These are phyloP conservation scores for Panzeria rudis DNA, from an alignment of 2,888 invertebrate genomes.

Conservation along the genomic window DNA sequence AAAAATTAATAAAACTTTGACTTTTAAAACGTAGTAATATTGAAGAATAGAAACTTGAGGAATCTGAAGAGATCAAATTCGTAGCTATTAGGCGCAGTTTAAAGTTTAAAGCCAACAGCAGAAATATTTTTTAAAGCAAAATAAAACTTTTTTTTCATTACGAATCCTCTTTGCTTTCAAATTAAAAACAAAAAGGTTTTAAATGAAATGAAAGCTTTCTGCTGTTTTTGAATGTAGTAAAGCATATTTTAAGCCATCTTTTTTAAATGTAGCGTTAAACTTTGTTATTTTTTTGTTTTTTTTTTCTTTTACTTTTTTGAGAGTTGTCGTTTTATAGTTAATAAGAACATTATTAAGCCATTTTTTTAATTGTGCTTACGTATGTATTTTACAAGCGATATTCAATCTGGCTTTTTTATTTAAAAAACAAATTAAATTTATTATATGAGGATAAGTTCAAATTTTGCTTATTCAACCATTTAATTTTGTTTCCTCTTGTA, in stretches of 20 bases:
- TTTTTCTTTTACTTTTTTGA: slow-evolving; percentile 60
- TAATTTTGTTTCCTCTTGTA: background rate
- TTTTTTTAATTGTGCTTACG: slow-evolving; percentile 73
- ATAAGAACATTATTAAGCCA: slow-evolving; percentile 58
- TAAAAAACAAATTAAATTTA: background rate
- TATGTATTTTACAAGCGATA: slow-evolving; percentile 64
- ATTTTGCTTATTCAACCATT: background rate
- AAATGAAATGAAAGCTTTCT: slow-evolving; percentile 81
- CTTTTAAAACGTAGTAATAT: slow-evolving; percentile 57
- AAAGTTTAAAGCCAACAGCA: slow-evolving; percentile 76
- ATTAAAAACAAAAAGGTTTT: slow-evolving; percentile 35
- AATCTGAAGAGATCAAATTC: slow-evolving; percentile 65
- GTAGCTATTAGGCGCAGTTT: slow-evolving; percentile 73
- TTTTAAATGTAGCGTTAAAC: slow-evolving; percentile 77
- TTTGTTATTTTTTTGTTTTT: slow-evolving; percentile 69
- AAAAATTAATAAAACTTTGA: slow-evolving; percentile 60
- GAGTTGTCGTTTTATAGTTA: slow-evolving; percentile 74
- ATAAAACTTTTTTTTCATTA: slow-evolving; percentile 77
- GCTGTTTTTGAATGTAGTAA: slow-evolving; percentile 82
- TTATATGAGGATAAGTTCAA: background rate
- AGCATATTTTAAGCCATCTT: slow-evolving; percentile 84
- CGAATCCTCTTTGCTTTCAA: slow-evolving; percentile 35
- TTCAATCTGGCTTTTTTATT: slow-evolving; percentile 49
- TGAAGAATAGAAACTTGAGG: slow-evolving; percentile 61
- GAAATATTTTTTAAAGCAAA: slow-evolving; percentile 70